These are phyloP conservation scores for Neoarius graeffei DNA, from an alignment of 2,113 vertebrate species.

Conservation along the genomic window DNA sequence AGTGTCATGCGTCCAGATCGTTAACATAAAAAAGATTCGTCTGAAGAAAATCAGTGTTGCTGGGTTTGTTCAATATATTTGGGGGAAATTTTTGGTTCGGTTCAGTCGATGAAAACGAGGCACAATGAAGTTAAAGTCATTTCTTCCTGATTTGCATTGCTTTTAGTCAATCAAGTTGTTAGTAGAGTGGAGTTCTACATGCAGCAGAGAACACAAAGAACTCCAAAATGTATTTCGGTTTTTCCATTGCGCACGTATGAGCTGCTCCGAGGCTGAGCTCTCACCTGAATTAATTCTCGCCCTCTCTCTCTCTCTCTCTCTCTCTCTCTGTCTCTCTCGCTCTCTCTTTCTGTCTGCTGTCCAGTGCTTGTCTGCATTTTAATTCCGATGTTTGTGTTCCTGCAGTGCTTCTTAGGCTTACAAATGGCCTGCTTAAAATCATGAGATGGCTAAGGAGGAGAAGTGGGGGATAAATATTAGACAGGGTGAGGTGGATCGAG, in stretches of 20 bases:
- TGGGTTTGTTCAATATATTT: background rate
- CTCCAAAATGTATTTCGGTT: constrained; percentile 5
- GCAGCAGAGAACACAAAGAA: background rate
- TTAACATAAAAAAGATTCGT: background rate
- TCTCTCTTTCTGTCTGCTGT: constrained; percentile 40
- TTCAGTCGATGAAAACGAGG: background rate
- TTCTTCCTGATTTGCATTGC: background rate
- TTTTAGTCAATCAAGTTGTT: background rate
- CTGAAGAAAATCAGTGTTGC: background rate
- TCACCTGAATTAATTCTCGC: constrained; percentile 34
- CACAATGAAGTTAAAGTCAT: background rate
- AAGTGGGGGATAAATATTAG: constrained; percentile 23
- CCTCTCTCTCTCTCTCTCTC: background rate
- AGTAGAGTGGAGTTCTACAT: background rate
- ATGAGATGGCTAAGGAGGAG: constrained; percentile 13
- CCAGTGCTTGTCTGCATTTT: constrained; percentile 58
- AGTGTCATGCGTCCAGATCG: background rate
- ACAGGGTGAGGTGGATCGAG: background rate
- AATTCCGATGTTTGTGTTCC: constrained; percentile 65
- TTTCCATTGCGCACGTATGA: background rate
- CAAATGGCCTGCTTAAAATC: constrained; percentile 55
- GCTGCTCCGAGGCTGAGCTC: background rate
- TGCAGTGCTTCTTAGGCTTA: constrained; percentile 55
- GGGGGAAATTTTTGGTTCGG: background rate
- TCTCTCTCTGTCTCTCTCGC: constrained; percentile 9